A percentile compares a stretch with the other conserved stretches of the same genome.
phyloP scores from a whole-genome alignment of 2,888 invertebrate genomes.

The Pachycephus smyrnensis region DNA sequence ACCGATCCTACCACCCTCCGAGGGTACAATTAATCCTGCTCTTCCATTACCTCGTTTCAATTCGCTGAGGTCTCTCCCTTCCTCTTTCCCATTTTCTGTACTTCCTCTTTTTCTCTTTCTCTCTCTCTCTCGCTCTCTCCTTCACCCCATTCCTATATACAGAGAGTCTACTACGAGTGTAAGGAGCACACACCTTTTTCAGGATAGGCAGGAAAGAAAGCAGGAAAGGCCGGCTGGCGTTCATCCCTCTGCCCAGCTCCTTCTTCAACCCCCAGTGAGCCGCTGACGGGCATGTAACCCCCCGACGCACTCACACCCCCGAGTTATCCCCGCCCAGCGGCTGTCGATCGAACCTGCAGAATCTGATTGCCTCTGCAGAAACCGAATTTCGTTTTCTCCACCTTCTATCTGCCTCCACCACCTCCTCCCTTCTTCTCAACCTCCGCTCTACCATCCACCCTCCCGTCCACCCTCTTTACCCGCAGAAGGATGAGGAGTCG shows the following conservation, averaged over 20 bases:
- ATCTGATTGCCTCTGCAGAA: conserved; percentile 10
- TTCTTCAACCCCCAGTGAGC: neutral
- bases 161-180: conserved; percentile 2
- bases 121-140: conserved; percentile 29
- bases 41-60: conserved; percentile 8
- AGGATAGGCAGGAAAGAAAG: neutral
- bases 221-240: neutral
- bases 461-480: neutral
- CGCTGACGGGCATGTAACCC: conserved; percentile 3
- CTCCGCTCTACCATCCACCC: neutral
- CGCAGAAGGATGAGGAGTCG: neutral
- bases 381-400: conserved; percentile 5
- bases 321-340: neutral
- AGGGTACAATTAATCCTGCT: conserved; percentile 7
- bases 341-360: conserved; percentile 10
- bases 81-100: neutral
- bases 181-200: neutral
- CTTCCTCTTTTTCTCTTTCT: conserved; percentile 35
- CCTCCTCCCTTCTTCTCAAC: neutral
- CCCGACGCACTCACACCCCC: neutral
- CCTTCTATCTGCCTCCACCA: neutral
- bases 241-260: neutral
- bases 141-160: conserved; percentile 33
- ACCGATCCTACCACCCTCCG: neutral
- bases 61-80: conserved; percentile 22